Evolutionary conservation across 2,113 vertebrate species (phyloP), one percentile per base, ranked within the genome.

Genomic region (Climacteris rufus): DNA sequence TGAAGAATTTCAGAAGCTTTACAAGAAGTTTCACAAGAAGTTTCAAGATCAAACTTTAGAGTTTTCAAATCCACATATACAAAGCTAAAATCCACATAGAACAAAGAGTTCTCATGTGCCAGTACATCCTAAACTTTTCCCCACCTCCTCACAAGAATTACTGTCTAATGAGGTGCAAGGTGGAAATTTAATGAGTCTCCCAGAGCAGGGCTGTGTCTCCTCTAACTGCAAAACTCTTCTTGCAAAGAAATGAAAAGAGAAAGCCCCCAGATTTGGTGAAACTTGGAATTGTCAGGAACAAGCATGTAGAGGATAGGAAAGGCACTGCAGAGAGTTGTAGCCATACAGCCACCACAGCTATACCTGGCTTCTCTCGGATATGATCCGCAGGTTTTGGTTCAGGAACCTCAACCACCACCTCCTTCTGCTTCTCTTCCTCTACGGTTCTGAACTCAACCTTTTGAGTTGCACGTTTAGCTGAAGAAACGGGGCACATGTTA

Each of bases 341-440:
- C 91, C 95, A 95, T n/a, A n/a, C n/a, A n/a, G n/a, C 93, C 94
- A 96, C 92, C 95, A 95, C 83, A 93, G 89, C 82, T 97, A 97
- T 98, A 98, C 97, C 97, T 98, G 93, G 90, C 96, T 96, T 95
- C 74, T 97, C 93, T 96, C 24, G 95, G 80, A 96, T 89, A 72
- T 97, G 94, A 96, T 97, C 96, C 94, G 5, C 27, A n/a, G 90
- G 80, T 95, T 97, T 97, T 83, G 93, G 80, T 84, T 98, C 96
- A 4, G 95, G 92, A 97, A 97, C 94, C 96, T 97, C 97, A 97
- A 97, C 92, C 96, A 97, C 92, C 94, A 97, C 78, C 94, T 97
- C 71, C 93, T 97, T 94, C 94, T 98, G 96, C 95, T 97, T 97
- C 96, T 97, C 93, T 56, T 98, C 97, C 96, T 97, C 87, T 94